Evolutionary conservation across 2,888 invertebrate species (phyloP), one percentile per base, ranked within the genome.

Genomic region (Stomorhina lunata): DNA sequence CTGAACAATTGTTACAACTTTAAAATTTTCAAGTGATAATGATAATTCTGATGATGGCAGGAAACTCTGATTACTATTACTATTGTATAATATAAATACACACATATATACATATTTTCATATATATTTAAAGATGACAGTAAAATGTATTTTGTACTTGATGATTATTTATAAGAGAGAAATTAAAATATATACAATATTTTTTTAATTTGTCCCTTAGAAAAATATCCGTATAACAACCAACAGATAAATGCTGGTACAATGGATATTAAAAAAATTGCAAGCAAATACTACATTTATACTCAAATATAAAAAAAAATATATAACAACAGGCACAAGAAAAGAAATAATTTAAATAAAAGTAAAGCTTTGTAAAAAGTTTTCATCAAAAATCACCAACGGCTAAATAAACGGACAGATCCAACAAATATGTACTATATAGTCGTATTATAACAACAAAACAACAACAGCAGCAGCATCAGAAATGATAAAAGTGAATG

Each of bases 371-470:
- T 82, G 75, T 79, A 65, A 88, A 88, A 88, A 88, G 86, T 89
- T 89, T 86, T 86, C 86, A 86, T 86, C 85, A 86, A 84, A 86
- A 84, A 86, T 85, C 84, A 85, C 86, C 86, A 84, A 85, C 81
- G 86, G 86, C 84, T 85, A 86, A 81, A 85, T 82, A 75, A 82
- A 82, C 75, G 79, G 75, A 79, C 79, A 79, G 79, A 79, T 40
- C 20, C 15, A 22, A 57, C 57, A 75, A 76, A 69, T 7, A 15
- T 20, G 20, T 32, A 43, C 15, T 29, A 34, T 34, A 22, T 7
- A 12, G n/a, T 6, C 0, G 7, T n/a, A 53, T 17, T 29, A 57
- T 10, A 15, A 37, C 50, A 20, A 29, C 29, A 27, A 29, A 57
- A 20, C 12, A 10, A 6, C 3, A 34, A n/a, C 10, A 10, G 15